Conservation (phyloP, 2,113 vertebrate genomes). For the Leucosticte australis region DNA sequence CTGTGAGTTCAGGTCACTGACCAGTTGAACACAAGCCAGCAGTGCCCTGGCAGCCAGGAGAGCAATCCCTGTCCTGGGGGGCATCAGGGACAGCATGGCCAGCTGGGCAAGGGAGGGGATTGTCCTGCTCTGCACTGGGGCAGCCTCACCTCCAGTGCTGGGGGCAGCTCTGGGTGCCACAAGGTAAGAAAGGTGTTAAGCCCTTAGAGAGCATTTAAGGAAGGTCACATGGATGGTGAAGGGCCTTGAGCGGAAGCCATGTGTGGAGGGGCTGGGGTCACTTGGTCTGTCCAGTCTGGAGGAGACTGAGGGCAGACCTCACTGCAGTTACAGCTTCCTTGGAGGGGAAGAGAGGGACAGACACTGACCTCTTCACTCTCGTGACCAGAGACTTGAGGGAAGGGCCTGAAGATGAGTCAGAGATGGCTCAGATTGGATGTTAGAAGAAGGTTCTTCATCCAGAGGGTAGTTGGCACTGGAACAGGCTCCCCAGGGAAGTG, state of each 20-base stretch:
- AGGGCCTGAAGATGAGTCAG: not conserved
- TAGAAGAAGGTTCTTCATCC: not conserved
- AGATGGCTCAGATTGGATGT: not conserved
- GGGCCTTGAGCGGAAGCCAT: fast-evolving
- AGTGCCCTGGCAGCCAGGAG: not conserved
- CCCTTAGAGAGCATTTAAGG: too few species aligned
- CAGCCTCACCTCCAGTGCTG: not conserved
- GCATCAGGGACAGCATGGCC: fast-evolving
- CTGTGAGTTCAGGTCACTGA: fast-evolving
- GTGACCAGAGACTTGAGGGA: not conserved
- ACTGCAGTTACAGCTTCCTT: not conserved
- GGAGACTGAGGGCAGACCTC: not conserved
- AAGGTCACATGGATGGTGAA: not conserved
- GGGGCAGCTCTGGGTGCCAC: not conserved
- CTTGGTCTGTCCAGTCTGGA: not conserved
- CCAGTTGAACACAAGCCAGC: not conserved
- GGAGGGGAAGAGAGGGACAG: not conserved
- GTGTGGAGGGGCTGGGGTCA: fast-evolving
- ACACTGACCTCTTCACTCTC: not conserved
- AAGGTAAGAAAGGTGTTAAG: not conserved
- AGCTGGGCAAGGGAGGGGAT: not conserved
- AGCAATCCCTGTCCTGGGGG: not conserved
- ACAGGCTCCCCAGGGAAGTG: not conserved
- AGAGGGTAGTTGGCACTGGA: not conserved
- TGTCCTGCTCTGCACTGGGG: not conserved